These are phyloP conservation scores for Agrypnia vestita DNA, from an alignment of 1,140 invertebrate species.

Conservation along the genomic window DNA sequence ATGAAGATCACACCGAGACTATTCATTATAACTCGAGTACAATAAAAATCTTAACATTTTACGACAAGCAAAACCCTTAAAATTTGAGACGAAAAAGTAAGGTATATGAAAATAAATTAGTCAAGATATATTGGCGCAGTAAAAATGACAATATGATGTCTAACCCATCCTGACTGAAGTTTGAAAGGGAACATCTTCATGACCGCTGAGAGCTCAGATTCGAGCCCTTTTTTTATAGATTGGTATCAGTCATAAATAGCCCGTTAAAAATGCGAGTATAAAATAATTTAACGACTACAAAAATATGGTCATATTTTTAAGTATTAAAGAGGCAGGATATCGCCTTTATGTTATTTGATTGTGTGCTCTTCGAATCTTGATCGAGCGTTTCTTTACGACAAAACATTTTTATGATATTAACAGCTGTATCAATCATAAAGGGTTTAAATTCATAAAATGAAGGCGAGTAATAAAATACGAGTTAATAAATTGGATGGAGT, in stretches of 20 bases:
- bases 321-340: background rate
- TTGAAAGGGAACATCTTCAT: constrained; percentile 37
- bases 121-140: constrained; percentile 35
- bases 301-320: constrained; percentile 50
- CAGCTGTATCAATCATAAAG: constrained; percentile 23
- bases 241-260: constrained; percentile 47
- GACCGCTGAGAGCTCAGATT: constrained; percentile 29
- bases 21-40: background rate
- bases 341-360: constrained; percentile 4
- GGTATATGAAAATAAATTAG: constrained; percentile 46
- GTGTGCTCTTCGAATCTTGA: background rate
- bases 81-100: constrained; percentile 9
- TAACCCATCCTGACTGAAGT: constrained; percentile 4
- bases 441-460: background rate
- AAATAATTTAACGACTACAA: constrained; percentile 44
- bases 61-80: constrained; percentile 26
- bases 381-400: background rate
- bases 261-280: constrained; percentile 40
- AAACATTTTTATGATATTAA: constrained; percentile 29
- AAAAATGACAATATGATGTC: constrained; percentile 51
- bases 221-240: constrained; percentile 17
- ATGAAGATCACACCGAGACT: constrained; percentile 16
- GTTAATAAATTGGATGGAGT: constrained; percentile 15
- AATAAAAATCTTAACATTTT: constrained; percentile 14
- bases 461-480: constrained; percentile 24